A percentile compares a stretch with the other conserved stretches of the same genome.
Conservation (phyloP, 2,113 vertebrate species). For the Larimichthys crocea region DNA sequence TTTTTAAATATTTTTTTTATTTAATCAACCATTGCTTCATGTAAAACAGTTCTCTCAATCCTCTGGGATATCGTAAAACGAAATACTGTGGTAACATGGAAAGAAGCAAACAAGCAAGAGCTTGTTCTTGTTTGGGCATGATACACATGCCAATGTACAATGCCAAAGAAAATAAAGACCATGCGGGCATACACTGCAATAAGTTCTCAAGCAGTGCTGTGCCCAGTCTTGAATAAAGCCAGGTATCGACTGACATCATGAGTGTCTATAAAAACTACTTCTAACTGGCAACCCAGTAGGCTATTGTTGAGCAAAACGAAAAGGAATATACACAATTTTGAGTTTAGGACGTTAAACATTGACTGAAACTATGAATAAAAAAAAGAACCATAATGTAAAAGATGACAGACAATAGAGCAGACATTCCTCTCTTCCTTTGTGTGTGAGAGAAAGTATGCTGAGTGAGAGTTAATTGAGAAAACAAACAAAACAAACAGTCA, state of each 20-base stretch:
- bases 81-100: constrained; percentile 9
- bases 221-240: constrained; percentile 15
- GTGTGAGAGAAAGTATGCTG: constrained; percentile 4
- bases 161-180: constrained; percentile 42
- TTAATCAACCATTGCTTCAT: constrained; percentile 6
- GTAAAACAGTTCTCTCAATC: constrained; percentile 5
- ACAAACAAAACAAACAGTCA: neutral
- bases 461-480: constrained; percentile 15
- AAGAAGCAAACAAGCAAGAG: constrained; percentile 48
- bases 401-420: neutral
- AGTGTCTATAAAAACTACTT: neutral
- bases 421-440: neutral
- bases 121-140: constrained; percentile 57
- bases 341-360: neutral
- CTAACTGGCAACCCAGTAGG: constrained; percentile 7
- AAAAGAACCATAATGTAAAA: neutral
- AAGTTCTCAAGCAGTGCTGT: constrained; percentile 12
- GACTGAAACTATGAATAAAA: neutral
- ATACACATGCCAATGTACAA: constrained; percentile 16
- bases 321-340: fast-evolving
- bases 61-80: neutral
- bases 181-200: neutral
- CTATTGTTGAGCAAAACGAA: neutral
- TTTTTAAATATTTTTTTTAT: neutral
- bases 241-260: constrained; percentile 1